Evolutionary conservation across 1,140 invertebrate genomes (phyloP), one percentile per base, ranked within the genome.

Genomic region (Sminthurinus signatus): DNA sequence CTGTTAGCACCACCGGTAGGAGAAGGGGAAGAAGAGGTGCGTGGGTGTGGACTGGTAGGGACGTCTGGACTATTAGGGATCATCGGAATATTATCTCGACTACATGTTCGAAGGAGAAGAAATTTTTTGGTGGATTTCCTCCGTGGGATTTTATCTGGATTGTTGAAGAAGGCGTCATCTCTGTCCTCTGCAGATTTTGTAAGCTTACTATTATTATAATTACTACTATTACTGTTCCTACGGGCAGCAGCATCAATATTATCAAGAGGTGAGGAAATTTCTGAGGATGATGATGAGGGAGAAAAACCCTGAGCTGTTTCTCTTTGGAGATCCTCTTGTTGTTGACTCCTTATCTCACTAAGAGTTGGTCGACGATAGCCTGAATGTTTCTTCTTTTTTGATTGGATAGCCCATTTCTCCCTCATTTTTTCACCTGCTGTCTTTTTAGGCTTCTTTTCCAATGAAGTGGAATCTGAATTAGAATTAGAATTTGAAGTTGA

Each of bases 261-360:
- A 36, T 5, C 5, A 36, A 15, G 15, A 36, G 32, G 15, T 8
- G 32, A 36, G 5, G 32, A 36, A 8, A 10, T 19, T n/a, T 5
- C 5, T 48, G 44, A 25, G 5, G 44, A 25, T n/a, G 8, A n/a
- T 10, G n/a, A 10, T 48, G 78, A 76, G 1, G 73, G 69, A 15
- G 75, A 78, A 0, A 75, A 78, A 25, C 75, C 72, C 0, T 74
- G 63, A 28, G 76, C 57, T 42, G 62, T 57, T 43, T 73, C 60
- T 39, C 62, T 66, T 29, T 52, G 29, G 2, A 69, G 32, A 14
- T 44, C 42, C 17, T 63, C 68, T 29, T 60, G 60, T 29, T 60
- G 60, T 46, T 67, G 65, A 3, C 28, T 43, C 14, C 65, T 42
- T 19, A 70, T 58, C 19, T 71, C 69, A 54, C 55, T 68, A 17